Base-by-base conservation (phyloP, 2,113 vertebrate species). In the Hirundichthys speculiger region DNA sequence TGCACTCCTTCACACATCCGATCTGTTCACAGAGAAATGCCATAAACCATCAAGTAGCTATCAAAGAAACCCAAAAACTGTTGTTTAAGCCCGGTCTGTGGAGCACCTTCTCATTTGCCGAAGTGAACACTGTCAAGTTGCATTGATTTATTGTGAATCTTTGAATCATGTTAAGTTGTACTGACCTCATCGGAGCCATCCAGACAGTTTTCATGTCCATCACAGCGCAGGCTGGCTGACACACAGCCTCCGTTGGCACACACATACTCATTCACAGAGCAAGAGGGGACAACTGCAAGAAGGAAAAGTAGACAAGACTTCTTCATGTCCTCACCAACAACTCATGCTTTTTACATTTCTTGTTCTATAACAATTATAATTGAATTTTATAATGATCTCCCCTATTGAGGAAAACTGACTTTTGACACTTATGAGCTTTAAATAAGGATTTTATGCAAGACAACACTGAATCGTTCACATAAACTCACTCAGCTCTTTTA, bases 181-280 rank as follows among this genome's bases (percentile, higher is more conserved):
- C 90, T 90, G 92, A 99, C 98, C 95, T 99, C 97, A 85, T 99
- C 98, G 25, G 97, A 98, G 68, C 95, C 96, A 40, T 99, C 98
- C 56, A 94, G 87, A 76, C 98, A 99, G 91, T 99, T 96, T 74
- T 94, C 86, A 30, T 96, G 94, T 77, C 96, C 98, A 38, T 99
- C 96, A 73, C 98, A 99, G 49, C 94, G 94, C 78, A 96, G 80
- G 74, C 93, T 94, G 2, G 98, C 96, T 0, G 94, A 92, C 73
- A 99, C 91, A 51, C 98, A 99, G 25, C 96, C 96, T 62, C 96
- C 94, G 4, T 88, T 94, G 53, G 93, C 88, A 71, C 98, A 99
- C 68, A 96, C 92, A 13, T 98, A 99, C 90, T 99, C 96, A 57
- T 92, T 97, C 71, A 95, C 86, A 14, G 96, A 97, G 86, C 98